Conservation (phyloP, 2,797 vertebrate species). For the Phoebastria nigripes region DNA sequence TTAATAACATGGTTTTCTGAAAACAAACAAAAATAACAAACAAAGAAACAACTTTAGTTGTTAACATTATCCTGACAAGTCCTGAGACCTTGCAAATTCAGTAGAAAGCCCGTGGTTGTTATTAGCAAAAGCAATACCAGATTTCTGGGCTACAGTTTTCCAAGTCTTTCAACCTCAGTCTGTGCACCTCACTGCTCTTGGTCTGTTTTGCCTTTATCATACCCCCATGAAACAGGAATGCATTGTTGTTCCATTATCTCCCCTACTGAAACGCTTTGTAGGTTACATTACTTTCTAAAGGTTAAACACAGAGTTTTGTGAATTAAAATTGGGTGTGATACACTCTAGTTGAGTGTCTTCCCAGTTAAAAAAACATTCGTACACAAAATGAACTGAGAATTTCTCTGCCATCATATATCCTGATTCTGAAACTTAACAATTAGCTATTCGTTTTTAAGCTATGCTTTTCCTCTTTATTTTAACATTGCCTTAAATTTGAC, state of each 20-base stretch:
- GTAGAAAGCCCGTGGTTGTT: background rate
- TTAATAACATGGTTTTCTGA: background rate
- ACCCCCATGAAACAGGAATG: background rate
- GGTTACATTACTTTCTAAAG: background rate
- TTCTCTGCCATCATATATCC: background rate
- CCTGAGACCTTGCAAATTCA: background rate
- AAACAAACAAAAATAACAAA: background rate
- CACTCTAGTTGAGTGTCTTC: background rate
- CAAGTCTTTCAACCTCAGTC: background rate
- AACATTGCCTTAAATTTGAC: slow-evolving; percentile 56
- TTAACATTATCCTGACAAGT: background rate
- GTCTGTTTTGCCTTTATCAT: background rate
- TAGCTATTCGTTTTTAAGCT: slow-evolving; percentile 29
- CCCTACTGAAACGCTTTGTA: background rate
- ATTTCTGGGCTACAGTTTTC: background rate
- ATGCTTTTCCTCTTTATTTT: slow-evolving; percentile 36
- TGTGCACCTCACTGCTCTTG: background rate
- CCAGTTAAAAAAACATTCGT: background rate
- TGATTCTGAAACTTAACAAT: slow-evolving; percentile 23
- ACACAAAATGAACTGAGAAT: background rate
- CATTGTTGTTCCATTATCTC: background rate
- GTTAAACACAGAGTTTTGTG: background rate
- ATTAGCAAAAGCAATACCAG: background rate
- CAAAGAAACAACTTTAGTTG: background rate
- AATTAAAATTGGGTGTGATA: background rate